phyloP scores from a whole-genome alignment of 2,113 vertebrate genomes.

The Arothron firmamentum region DNA sequence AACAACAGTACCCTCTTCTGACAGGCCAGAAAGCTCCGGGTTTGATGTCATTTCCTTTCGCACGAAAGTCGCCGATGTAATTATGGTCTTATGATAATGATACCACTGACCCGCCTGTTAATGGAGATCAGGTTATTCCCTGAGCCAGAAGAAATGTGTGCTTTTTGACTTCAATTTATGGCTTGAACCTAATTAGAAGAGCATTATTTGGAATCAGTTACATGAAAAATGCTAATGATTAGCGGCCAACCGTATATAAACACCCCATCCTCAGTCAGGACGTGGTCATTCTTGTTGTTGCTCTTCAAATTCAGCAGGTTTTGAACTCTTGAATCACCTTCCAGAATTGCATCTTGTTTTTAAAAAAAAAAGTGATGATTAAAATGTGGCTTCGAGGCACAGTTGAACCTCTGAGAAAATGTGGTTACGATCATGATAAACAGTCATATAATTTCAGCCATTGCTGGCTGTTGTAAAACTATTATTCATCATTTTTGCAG shows the following conservation, averaged over 20 bases:
- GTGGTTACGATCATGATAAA: not conserved
- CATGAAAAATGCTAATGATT: not conserved
- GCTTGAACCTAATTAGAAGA: too few relatives aligned
- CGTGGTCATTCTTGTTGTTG: not conserved
- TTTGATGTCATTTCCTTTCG: slow-evolving; percentile 41
- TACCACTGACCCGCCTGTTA: slow-evolving; percentile 32
- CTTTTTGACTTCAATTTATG: too few relatives aligned
- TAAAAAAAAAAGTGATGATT: not conserved
- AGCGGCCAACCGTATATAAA: not conserved
- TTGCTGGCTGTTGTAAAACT: not conserved
- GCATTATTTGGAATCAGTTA: too few relatives aligned
- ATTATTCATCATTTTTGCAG: not conserved
- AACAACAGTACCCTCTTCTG: slow-evolving; percentile 91
- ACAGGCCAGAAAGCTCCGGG: slow-evolving; percentile 47
- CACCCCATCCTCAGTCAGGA: not conserved
- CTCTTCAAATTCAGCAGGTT: not conserved
- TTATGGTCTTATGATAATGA: slow-evolving; percentile 46
- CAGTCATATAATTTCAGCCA: not conserved
- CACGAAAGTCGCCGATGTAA: slow-evolving; percentile 43
- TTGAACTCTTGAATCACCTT: not conserved
- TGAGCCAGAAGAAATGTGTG: slow-evolving; percentile 1
- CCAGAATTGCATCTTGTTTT: not conserved
- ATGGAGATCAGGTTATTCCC: slow-evolving; percentile 37
- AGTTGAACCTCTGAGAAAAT: not conserved
- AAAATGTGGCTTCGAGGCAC: not conserved